Percentiles rank a stretch among this genome's conserved stretches.
Evolutionary conservation across 2,797 vertebrate genomes (phyloP).

Genomic region (Pristis pectinata): DNA sequence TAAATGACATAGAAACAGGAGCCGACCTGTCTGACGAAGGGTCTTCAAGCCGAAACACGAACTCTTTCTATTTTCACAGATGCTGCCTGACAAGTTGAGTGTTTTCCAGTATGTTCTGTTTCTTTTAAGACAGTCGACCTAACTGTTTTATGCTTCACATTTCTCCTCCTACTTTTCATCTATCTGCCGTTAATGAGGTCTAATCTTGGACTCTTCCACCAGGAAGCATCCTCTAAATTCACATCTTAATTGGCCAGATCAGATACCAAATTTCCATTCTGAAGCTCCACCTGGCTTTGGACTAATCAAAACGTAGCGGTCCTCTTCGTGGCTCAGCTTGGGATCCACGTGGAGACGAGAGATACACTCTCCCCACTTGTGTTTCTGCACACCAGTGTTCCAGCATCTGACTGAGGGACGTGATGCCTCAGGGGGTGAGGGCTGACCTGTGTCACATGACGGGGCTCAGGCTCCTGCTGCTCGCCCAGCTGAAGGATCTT

Average conservation of each 20-base stretch:
- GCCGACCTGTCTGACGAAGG: no score
- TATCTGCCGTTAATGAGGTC: neutral
- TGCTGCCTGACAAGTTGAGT: no score
- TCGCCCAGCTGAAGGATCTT: conserved; percentile 68
- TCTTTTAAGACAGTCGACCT: no score
- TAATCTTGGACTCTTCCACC: neutral
- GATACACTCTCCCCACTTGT: no score
- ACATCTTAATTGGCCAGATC: neutral
- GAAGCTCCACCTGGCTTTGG: neutral
- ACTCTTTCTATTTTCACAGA: no score
- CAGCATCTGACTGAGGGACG: no score
- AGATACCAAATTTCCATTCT: neutral
- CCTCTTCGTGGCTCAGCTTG: neutral
- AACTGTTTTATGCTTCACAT: neutral
- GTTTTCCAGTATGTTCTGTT: no score
- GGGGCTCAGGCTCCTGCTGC: conserved; percentile 72
- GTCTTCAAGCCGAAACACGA: no score
- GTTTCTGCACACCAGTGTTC: no score
- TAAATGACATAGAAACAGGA: no score
- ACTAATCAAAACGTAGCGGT: neutral
- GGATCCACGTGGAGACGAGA: neutral
- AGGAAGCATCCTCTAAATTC: neutral
- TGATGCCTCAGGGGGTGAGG: neutral
- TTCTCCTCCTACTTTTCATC: neutral
- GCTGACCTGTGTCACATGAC: conserved; percentile 74